Conservation (phyloP, 1,140 invertebrate genomes). For the Bombus ignitus region DNA sequence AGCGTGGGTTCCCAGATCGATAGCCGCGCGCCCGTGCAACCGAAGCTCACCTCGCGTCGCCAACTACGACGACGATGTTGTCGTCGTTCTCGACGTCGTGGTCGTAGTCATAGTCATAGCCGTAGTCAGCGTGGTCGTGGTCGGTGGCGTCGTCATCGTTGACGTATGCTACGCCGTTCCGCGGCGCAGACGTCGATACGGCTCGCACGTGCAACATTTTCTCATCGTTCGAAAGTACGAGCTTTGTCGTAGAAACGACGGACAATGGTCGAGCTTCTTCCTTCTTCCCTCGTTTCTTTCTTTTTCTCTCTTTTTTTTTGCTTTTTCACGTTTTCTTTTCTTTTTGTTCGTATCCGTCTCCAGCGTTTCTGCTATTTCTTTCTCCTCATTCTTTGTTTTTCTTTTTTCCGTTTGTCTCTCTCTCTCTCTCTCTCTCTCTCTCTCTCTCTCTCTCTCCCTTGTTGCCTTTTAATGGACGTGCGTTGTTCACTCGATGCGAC, state of each 20-base stretch:
- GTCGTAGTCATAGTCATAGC: background rate
- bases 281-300: background rate
- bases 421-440: background rate
- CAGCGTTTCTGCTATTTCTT: background rate
- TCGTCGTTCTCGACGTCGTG: constrained; percentile 16
- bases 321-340: background rate
- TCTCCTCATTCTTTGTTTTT: background rate
- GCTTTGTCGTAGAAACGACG: constrained; percentile 47
- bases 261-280: constrained; percentile 47
- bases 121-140: constrained; percentile 5
- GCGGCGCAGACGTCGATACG: constrained; percentile 70
- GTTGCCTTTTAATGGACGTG: constrained; percentile 26
- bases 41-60: constrained; percentile 64
- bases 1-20: constrained; percentile 75
- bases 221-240: constrained; percentile 68
- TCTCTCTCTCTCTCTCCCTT: background rate
- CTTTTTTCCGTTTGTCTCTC: background rate
- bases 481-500: constrained; percentile 28
- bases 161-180: constrained; percentile 39
- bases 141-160: constrained; percentile 25
- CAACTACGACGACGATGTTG: constrained; percentile 45
- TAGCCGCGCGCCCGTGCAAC: constrained; percentile 71
- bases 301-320: background rate
- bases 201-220: constrained; percentile 71
- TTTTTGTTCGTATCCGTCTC: background rate